phyloP scores from a whole-genome alignment of 2,113 vertebrate species.

The Megaceryle torquata region DNA sequence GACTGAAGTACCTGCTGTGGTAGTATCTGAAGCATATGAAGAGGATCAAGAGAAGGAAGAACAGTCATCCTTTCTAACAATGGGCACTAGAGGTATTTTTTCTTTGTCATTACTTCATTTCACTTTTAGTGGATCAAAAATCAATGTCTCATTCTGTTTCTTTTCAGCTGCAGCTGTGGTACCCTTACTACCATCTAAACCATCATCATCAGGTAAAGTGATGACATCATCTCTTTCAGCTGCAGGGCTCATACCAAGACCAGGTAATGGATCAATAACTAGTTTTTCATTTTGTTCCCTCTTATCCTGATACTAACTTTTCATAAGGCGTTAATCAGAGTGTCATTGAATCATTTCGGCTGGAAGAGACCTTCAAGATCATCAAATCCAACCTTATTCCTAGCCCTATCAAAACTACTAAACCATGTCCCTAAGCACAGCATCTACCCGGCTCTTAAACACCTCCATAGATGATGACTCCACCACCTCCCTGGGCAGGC shows the following conservation, averaged over 20 bases:
- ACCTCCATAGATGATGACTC: no score
- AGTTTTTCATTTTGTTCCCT: not conserved
- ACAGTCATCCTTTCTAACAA: not conserved
- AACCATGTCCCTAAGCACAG: no score
- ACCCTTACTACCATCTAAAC: conserved; percentile 31
- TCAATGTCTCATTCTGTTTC: not conserved
- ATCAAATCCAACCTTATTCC: no score
- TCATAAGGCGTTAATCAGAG: not conserved
- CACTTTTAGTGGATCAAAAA: conserved; percentile 20
- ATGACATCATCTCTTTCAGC: conserved; percentile 40
- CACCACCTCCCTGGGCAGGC: no score
- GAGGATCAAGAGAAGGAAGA: not conserved
- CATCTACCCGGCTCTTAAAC: no score
- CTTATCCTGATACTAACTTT: not conserved
- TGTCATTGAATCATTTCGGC: no score
- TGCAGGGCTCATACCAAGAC: not conserved
- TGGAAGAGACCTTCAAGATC: no score
- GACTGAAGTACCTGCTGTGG: conserved; percentile 20
- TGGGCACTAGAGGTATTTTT: conserved; percentile 42
- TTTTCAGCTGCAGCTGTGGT: conserved; percentile 11
- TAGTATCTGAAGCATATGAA: conserved; percentile 32
- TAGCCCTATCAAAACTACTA: no score
- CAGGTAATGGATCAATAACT: not conserved
- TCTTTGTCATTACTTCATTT: not conserved
- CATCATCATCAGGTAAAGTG: conserved; percentile 32